Evolutionary conservation across 1,140 invertebrate species (phyloP).

Genomic region (Eueides isabella): DNA sequence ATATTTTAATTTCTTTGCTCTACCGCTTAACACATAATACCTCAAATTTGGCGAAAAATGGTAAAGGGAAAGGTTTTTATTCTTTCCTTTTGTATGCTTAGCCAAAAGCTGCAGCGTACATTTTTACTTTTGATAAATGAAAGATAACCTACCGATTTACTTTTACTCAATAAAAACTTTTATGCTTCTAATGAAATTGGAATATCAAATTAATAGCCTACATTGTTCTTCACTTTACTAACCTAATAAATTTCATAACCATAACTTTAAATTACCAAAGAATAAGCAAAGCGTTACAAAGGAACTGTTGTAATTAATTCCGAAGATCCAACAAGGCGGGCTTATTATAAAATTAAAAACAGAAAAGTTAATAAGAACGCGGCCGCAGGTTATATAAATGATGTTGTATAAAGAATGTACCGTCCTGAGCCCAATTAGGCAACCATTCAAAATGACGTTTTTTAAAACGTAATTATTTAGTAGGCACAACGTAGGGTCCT

Average conservation of each 20-base stretch:
- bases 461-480: background rate
- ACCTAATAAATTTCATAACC: constrained; percentile 8
- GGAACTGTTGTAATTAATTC: constrained; percentile 28
- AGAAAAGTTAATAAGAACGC: constrained; percentile 10
- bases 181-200: no score
- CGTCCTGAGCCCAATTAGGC: constrained; percentile 15
- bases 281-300: constrained; percentile 22
- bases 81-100: no score
- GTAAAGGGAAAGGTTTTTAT: no score
- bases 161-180: no score
- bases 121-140: no score
- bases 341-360: constrained; percentile 32
- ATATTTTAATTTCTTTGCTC: no score
- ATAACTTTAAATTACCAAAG: constrained; percentile 5
- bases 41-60: no score
- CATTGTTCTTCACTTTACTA: background rate
- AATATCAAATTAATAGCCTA: no score
- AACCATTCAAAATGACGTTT: constrained; percentile 2
- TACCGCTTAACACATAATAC: no score
- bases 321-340: constrained; percentile 16
- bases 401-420: constrained; percentile 10
- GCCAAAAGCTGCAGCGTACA: no score
- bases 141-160: no score
- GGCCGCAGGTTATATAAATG: constrained; percentile 11
- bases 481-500: no score